These are phyloP conservation scores for Vanessa cardui DNA, from an alignment of 2,888 invertebrate species.

Conservation along the genomic window DNA sequence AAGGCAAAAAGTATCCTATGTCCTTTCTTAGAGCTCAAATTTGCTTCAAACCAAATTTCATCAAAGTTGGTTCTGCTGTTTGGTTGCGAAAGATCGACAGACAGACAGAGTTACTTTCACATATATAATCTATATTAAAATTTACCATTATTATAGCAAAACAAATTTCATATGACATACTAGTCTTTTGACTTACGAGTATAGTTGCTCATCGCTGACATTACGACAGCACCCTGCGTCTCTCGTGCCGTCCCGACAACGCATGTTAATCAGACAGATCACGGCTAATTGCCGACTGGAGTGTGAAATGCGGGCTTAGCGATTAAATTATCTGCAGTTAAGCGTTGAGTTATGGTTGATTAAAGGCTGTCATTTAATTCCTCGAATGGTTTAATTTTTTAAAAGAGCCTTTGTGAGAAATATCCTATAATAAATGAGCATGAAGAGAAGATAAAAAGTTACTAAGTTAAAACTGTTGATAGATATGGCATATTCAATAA, in stretches of 20 bases:
- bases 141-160: no score
- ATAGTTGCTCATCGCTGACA: conserved; percentile 23
- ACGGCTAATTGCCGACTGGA: conserved; percentile 76
- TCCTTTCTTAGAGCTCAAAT: no score
- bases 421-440: not conserved
- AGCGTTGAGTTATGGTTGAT: conserved; percentile 66
- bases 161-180: not conserved
- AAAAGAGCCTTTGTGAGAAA: not conserved
- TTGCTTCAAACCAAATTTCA: no score
- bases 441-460: no score
- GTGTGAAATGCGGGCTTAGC: conserved; percentile 80
- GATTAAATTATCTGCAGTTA: conserved; percentile 78
- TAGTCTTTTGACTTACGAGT: not conserved
- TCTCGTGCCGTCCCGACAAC: conserved; percentile 60
- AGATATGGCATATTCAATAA: no score
- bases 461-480: no score
- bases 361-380: conserved; percentile 52
- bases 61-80: no score
- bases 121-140: not conserved
- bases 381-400: conserved; percentile 10
- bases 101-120: no score
- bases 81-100: no score
- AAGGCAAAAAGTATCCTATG: no score
- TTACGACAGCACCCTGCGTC: conserved; percentile 34
- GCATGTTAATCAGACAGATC: conserved; percentile 79